Evolutionary conservation across 2,797 vertebrate genomes (phyloP), one percentile per base, ranked within the genome.

Genomic region (Paedocypris micromegethes): DNA sequence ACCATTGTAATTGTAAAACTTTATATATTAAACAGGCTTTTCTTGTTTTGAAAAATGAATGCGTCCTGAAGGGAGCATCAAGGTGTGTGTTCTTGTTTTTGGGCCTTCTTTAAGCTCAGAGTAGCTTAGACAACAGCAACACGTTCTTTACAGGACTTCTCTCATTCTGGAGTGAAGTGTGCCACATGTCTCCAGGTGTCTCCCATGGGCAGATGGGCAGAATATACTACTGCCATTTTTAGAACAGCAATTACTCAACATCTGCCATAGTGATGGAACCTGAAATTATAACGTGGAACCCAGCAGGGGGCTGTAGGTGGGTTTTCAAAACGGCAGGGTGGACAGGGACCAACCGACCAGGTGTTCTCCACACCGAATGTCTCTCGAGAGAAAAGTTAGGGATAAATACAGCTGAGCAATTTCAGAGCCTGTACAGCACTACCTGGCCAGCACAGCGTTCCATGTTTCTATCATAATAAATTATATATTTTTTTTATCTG

Each of bases 401-500:
- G 23, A 53, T 57, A 41, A 50, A 37, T 52, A 49, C 9, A 45
- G 63, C 47, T 55, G 23, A 42, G 49, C 9, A 54, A 38, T 41
- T 61, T 65, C 58, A 46, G 6, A 50, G 47, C 52, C 67, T 61
- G 55, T 42, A 54, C 40, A 61, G 39, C 69, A 65, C 56, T 63
- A 66, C 67, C 55, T 75, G 76, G 83, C 79, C 54, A 44, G 75
- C 74, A 81, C 78, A 79, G 74, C 75, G 83, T 80, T 78, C 82
- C 74, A 75, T 56, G 73, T 82, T 80, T 80, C 80, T 78, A 77
- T 80, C 47, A 44, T 73, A 60, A 73, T 76, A 78, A 78, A 83
- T 83, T 80, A 75, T 67, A 84, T 84, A 82, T 82, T 79, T 81
- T 79, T 83, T 73, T 83, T 82, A 84, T 75, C 77, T 81, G 69